A percentile compares a stretch with the other conserved stretches of the same genome.
Evolutionary conservation across 2,113 vertebrate species (phyloP).

Genomic region (Malurus melanocephalus): DNA sequence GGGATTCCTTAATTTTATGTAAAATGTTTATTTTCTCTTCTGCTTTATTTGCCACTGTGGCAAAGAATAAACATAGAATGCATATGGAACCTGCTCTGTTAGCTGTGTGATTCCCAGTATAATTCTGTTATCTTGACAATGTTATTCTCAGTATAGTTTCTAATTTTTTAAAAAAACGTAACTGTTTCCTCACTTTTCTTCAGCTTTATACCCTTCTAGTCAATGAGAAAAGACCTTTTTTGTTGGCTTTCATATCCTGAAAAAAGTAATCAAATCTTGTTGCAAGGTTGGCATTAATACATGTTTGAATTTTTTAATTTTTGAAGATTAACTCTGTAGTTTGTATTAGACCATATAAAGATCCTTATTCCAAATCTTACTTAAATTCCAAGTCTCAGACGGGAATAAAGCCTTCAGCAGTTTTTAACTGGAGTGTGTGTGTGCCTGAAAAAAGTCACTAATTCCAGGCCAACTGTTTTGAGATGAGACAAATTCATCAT

Average conservation of each 20-base stretch:
- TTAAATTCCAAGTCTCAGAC: background rate
- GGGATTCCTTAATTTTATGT: background rate
- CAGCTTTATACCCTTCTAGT: background rate
- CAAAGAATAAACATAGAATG: background rate
- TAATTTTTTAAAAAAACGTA: background rate
- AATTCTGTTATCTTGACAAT: background rate
- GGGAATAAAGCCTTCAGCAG: background rate
- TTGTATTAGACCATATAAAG: background rate
- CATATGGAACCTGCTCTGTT: background rate
- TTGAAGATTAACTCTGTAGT: background rate
- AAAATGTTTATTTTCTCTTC: background rate
- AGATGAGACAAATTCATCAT: fast-evolving
- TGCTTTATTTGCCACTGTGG: background rate
- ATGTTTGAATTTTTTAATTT: background rate
- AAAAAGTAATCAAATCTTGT: background rate
- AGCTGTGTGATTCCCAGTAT: background rate
- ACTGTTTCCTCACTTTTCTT: background rate
- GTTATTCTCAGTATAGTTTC: background rate
- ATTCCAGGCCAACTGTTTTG: background rate
- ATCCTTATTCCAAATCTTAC: background rate
- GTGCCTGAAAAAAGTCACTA: background rate
- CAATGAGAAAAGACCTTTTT: background rate
- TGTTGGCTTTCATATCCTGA: background rate
- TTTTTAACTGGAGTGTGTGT: background rate
- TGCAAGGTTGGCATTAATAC: background rate